Conservation (phyloP, 1,140 invertebrate species). For the Caerostris extrusa region DNA sequence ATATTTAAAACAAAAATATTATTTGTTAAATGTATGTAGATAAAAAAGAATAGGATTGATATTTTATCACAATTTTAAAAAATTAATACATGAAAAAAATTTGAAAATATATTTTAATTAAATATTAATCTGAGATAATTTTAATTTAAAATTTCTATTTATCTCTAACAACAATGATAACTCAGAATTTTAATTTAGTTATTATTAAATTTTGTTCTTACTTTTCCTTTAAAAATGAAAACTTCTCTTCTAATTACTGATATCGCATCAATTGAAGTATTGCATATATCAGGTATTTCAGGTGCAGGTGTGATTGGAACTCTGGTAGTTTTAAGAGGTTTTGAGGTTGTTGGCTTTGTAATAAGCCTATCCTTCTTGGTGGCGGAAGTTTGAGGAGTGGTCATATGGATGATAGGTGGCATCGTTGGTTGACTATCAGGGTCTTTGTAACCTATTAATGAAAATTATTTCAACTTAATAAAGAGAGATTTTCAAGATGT, state of each 20-base stretch:
- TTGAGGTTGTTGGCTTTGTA: not conserved
- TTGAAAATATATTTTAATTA: too few species aligned
- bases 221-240: constrained; percentile 83
- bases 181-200: too few species aligned
- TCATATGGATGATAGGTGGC: not conserved
- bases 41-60: too few species aligned
- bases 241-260: constrained; percentile 82
- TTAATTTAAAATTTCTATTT: too few species aligned
- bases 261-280: constrained; percentile 82
- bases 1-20: too few species aligned
- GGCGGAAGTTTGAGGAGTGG: not conserved
- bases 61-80: too few species aligned
- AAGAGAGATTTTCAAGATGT: too few species aligned
- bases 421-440: constrained; percentile 53
- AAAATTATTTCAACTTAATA: not conserved
- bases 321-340: not conserved
- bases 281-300: constrained; percentile 79
- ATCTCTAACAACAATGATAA: too few species aligned
- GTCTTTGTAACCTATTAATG: constrained; percentile 45
- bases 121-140: too few species aligned
- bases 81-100: too few species aligned
- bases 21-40: too few species aligned
- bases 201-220: constrained; percentile 77
- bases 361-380: constrained; percentile 8
- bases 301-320: not conserved